Conservation (phyloP, 2,888 invertebrate species). For the Pristionchus maxplancki region DNA sequence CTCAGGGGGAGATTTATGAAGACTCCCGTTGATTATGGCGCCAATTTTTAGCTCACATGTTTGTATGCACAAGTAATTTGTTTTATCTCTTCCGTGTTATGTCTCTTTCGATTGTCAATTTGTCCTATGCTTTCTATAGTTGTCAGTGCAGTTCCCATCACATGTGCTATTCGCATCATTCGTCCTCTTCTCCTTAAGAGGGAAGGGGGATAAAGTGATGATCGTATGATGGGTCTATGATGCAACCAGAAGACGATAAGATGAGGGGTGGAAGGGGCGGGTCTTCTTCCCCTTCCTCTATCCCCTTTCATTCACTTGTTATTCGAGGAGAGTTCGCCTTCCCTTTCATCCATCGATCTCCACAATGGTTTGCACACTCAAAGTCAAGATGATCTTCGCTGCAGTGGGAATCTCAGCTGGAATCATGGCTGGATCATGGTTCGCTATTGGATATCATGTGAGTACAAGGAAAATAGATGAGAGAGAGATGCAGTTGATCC, state of each 20-base stretch:
- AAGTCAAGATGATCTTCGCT: conserved; percentile 65
- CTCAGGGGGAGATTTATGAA: too few species aligned
- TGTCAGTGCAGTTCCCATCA: conserved; percentile 2
- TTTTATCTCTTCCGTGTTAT: neutral
- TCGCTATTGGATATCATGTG: conserved; percentile 70
- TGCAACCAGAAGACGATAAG: conserved; percentile 21
- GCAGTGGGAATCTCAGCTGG: conserved; percentile 73
- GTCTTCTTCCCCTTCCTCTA: neutral
- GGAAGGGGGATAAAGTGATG: conserved; percentile 35
- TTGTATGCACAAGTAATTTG: neutral
- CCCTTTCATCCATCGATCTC: conserved; percentile 29
- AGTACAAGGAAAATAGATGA: neutral
- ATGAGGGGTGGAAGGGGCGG: neutral
- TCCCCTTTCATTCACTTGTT: neutral
- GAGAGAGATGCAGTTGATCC: neutral
- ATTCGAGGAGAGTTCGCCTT: neutral
- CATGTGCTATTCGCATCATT: neutral
- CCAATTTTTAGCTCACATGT: neutral
- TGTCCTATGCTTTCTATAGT: neutral
- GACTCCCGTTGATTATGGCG: neutral
- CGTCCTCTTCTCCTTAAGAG: neutral
- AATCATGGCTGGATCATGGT: conserved; percentile 70
- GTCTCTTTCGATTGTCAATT: neutral
- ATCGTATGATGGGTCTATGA: conserved; percentile 30
- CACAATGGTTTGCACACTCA: conserved; percentile 54